Evolutionary conservation across 2,888 invertebrate species (phyloP), one percentile per base, ranked within the genome.

Genomic region (Muschampia plurimacula): DNA sequence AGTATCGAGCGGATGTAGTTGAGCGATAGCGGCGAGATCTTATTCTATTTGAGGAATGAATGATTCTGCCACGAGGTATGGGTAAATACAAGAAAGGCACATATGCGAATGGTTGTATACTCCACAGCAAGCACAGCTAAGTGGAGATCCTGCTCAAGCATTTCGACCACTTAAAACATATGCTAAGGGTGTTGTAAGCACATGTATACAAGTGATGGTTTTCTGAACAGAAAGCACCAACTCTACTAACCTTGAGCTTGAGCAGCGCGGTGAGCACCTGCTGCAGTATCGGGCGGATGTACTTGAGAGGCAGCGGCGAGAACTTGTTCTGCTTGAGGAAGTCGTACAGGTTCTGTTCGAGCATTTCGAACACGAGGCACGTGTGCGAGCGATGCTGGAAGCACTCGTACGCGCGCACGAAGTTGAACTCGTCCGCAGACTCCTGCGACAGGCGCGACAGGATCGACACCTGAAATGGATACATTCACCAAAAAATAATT

Each of bases 1-100:
- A 99, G 96, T 84, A 99, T 99, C 74, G 99, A 99, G 89, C 99
- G 96, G 92, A 99, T 99, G 92, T 98, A 99, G 91, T 99, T 99
- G 80, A 99, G 96, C 72, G 99, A 99, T 86, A 99, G 95, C 77
- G 99, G 99, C 87, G 98, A 98, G 95, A 99, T 99, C 95, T 99
- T 99, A 95, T 99, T 99, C 95, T 99, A 99, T 91, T 99, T 99
- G 81, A 99, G 96, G 94, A 99, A 99, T 99, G 84, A 99, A 96
- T 99, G 99, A 99, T 95, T 99, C 99, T 91, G 99, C 99, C 87
- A 99, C 99, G 93, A 99, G 96, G 93, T 99, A 99, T 71, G 99
- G 99, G 95, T 99, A 99, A 99, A 94, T 99, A 99, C 95, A 99
- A 99, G 95, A 99, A 99, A 95, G 99, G 99, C 94, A 99, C 99